A percentile compares a stretch with the other conserved stretches of the same genome.
phyloP scores from a whole-genome alignment of 2,888 invertebrate species.

The Thereva unica region DNA sequence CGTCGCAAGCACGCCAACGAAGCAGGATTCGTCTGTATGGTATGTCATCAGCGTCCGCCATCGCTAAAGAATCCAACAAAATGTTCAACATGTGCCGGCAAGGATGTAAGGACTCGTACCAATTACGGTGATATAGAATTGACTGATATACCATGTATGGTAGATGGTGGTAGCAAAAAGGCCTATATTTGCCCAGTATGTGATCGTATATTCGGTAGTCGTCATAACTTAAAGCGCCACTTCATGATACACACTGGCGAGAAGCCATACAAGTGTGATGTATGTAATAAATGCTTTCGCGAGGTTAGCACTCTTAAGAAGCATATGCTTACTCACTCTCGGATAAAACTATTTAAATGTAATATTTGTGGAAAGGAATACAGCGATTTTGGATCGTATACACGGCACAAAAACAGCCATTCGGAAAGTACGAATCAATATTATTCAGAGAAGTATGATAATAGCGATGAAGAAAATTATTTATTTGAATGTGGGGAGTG shows the following conservation, averaged over 20 bases:
- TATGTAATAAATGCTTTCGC: slow-evolving; percentile 55
- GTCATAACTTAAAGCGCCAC: slow-evolving; percentile 56
- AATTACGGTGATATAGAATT: slow-evolving; percentile 39
- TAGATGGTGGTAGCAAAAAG: slow-evolving; percentile 41
- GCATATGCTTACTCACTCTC: slow-evolving; percentile 55
- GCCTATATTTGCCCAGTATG: slow-evolving; percentile 55
- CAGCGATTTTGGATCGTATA: slow-evolving; percentile 53
- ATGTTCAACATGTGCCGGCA: slow-evolving; percentile 49
- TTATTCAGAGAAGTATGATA: neutral
- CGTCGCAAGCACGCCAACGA: slow-evolving; percentile 52
- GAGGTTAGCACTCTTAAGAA: slow-evolving; percentile 56
- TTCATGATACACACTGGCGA: slow-evolving; percentile 58
- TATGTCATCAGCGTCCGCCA: slow-evolving; percentile 51
- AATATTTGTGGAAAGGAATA: slow-evolving; percentile 51
- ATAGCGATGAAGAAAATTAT: neutral
- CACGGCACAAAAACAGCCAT: slow-evolving; percentile 51
- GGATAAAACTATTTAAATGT: slow-evolving; percentile 56
- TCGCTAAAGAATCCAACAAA: slow-evolving; percentile 53
- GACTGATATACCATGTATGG: slow-evolving; percentile 41
- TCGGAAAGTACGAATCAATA: slow-evolving; percentile 2
- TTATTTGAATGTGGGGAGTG: slow-evolving; percentile 35
- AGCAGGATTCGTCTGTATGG: slow-evolving; percentile 53
- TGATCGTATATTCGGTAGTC: slow-evolving; percentile 55
- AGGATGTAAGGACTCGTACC: neutral
- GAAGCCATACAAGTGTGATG: slow-evolving; percentile 54